Base-by-base conservation (phyloP, 2,888 invertebrate genomes). In the Drosophila koepferae region DNA sequence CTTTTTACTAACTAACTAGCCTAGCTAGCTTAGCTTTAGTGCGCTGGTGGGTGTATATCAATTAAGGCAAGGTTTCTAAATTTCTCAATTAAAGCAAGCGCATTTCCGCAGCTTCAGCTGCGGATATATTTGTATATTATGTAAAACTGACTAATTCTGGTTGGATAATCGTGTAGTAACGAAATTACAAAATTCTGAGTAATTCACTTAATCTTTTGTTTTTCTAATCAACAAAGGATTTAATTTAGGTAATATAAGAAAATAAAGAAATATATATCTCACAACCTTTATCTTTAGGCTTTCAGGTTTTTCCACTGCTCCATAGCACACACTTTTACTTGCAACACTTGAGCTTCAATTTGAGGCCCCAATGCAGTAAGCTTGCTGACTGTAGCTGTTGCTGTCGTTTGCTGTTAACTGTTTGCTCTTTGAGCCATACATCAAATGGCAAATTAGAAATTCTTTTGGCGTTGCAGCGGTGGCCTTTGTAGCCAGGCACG, bases 371-470 rank as follows among this genome's bases (percentile, higher is more conserved):
- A 48, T 43, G 46, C 51, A 51, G 59, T 36, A 9, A n/a, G 10
- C 34, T 12, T 12, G n/a, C 38, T 60, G 28, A 14, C 36, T 61
- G 38, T 60, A 18, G 38, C 48, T 34, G 34, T 36, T 28, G n/a
- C 46, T 48, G 28, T n/a, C n/a, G 48, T 48, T 51, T 31, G 31
- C 31, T 31, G 31, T 41, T 60, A 20, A 16, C 55, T 23, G 31
- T 54, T 16, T 54, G 48, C 41, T n/a, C 51, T 68, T 70, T 43
- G 55, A 55, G 72, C 63, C 44, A 65, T 70, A 49, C 65, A 61
- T 71, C 72, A 72, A 71, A 79, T 74, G 65, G 74, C 80, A 80
- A 79, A 85, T 85, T 85, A 85, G 87, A 85, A 86, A 85, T 85
- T 85, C 85, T 69, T 80, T 69, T 60, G 77, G 70, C 85, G 89